Percentiles rank a stretch among this genome's conserved stretches.
Conservation (phyloP, 1,140 invertebrate species). For the Zaprionus vittiger region DNA sequence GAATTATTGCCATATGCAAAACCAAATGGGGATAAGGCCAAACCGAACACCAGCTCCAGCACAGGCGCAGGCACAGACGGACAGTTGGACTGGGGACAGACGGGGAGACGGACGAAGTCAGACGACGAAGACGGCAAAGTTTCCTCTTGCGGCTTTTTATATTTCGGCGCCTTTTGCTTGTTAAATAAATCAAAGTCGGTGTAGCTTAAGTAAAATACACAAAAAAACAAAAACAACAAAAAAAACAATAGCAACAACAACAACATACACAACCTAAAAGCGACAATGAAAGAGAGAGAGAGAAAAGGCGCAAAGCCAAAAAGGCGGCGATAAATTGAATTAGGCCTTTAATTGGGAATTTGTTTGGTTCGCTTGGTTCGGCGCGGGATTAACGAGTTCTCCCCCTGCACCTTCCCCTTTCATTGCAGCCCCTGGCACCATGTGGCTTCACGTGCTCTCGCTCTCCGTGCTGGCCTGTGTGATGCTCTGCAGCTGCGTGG, state of each 20-base stretch:
- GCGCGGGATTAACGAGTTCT: conserved; percentile 17
- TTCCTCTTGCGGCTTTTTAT: conserved; percentile 54
- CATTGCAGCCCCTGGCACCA: conserved; percentile 1
- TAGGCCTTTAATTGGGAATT: conserved; percentile 72
- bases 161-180: conserved; percentile 54
- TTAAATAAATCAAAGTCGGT: conserved; percentile 71
- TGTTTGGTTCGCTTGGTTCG: conserved; percentile 25
- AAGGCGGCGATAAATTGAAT: conserved; percentile 72
- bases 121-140: conserved; percentile 57
- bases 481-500: conserved; percentile 23
- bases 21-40: conserved; percentile 56
- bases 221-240: conserved; percentile 38
- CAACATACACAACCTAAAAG: conserved; percentile 7
- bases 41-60: background rate
- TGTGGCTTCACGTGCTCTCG: conserved; percentile 27
- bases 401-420: too few relatives aligned
- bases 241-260: conserved; percentile 13
- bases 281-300: conserved; percentile 8
- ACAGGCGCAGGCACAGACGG: conserved; percentile 18
- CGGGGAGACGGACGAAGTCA: background rate
- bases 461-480: background rate
- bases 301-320: conserved; percentile 42
- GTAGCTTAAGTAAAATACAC: conserved; percentile 38
- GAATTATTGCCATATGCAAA: conserved; percentile 81
- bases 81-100: conserved; percentile 17